Evolutionary conservation across 2,113 vertebrate genomes (phyloP).

Genomic region (Orthonyx spaldingii): DNA sequence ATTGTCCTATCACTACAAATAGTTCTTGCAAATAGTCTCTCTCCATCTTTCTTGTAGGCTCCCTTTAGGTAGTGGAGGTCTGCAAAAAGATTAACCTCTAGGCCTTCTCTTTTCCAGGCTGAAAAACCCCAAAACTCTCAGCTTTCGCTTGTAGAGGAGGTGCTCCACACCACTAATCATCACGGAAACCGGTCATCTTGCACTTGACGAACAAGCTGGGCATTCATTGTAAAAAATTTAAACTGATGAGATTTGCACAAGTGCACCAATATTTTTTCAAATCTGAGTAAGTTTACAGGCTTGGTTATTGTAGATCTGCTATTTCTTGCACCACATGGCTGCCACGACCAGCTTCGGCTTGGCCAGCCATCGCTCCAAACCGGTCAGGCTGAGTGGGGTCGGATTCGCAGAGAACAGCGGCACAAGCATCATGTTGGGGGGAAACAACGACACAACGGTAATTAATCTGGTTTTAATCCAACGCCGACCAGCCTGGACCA

Average conservation of each 20-base stretch:
- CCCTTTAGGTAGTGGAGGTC: neutral
- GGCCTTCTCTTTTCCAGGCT: neutral
- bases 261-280: fast-evolving
- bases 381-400: neutral
- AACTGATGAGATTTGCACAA: neutral
- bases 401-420: neutral
- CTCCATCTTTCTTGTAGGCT: neutral
- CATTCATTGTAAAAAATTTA: fast-evolving
- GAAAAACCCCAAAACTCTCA: neutral
- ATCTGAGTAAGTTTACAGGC: neutral
- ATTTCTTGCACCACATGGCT: too few relatives aligned
- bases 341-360: neutral
- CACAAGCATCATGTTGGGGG: fast-evolving
- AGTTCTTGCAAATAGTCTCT: neutral
- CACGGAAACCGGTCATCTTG: neutral
- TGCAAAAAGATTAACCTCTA: neutral
- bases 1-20: neutral
- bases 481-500: too few relatives aligned
- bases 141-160: neutral
- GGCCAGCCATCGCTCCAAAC: too few relatives aligned
- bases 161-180: neutral
- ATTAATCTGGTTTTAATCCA: neutral
- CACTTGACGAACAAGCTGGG: neutral
- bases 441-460: neutral
- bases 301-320: neutral